Evolutionary conservation across 1,140 invertebrate species (phyloP).

Genomic region (Yoshiicerus persimilis): DNA sequence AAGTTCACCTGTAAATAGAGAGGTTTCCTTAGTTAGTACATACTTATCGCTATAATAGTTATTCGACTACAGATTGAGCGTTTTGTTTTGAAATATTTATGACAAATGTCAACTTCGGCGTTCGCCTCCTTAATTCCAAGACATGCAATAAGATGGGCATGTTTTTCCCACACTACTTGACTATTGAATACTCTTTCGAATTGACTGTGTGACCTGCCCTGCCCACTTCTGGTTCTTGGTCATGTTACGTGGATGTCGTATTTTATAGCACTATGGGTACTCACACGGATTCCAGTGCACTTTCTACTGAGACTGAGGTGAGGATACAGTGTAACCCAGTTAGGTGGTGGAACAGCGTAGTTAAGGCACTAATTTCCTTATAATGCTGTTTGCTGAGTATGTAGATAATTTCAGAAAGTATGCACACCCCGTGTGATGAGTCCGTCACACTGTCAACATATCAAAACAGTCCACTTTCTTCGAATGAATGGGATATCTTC

Average conservation of each 20-base stretch:
- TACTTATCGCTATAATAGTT: neutral
- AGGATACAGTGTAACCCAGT: neutral
- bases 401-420: neutral
- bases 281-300: neutral
- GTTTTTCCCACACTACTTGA: conserved; percentile 29
- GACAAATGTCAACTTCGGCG: conserved; percentile 27
- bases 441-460: neutral
- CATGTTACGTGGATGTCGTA: neutral
- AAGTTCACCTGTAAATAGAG: neutral
- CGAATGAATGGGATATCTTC: neutral
- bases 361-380: neutral
- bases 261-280: neutral
- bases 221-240: neutral
- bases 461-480: neutral
- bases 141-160: neutral
- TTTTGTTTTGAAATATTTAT: conserved; percentile 34
- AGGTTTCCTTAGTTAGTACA: neutral
- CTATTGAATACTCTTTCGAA: neutral
- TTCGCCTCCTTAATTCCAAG: neutral
- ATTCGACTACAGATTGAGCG: neutral
- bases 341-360: neutral
- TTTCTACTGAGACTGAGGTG: neutral
- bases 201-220: neutral
- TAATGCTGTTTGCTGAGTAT: neutral
- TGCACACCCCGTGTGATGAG: neutral